Conservation (phyloP, 2,797 vertebrate genomes). For the Bovichtus variegatus region DNA sequence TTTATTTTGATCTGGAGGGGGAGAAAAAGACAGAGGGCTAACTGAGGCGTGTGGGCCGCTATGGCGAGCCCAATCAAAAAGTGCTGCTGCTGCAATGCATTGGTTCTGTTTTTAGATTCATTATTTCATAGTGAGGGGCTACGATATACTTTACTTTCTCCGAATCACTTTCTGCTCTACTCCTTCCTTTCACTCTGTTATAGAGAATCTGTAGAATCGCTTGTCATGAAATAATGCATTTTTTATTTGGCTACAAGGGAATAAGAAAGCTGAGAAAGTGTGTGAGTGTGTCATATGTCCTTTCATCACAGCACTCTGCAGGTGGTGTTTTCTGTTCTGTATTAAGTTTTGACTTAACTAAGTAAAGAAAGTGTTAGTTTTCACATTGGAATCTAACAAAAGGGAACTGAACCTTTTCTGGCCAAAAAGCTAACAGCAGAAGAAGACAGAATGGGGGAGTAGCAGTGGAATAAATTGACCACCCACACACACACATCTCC, state of each 20-base stretch:
- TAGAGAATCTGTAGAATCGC: constrained; percentile 27
- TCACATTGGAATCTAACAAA: background rate
- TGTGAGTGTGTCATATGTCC: constrained; percentile 1
- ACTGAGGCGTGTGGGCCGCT: constrained; percentile 1
- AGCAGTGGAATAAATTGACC: background rate
- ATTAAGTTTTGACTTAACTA: constrained; percentile 4
- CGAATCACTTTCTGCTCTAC: constrained; percentile 30
- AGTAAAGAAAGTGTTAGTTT: background rate
- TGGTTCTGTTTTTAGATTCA: constrained; percentile 49
- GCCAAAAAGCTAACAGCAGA: background rate
- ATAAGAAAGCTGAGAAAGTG: constrained; percentile 16
- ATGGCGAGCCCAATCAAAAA: constrained; percentile 20
- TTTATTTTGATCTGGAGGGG: constrained; percentile 37
- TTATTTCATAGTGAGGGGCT: constrained; percentile 29
- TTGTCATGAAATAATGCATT: constrained; percentile 39
- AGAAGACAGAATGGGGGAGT: background rate
- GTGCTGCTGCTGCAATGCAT: constrained; percentile 18
- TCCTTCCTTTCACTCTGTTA: constrained; percentile 37
- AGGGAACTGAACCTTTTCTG: constrained; percentile 1
- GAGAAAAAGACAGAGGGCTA: constrained; percentile 10
- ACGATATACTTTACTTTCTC: constrained; percentile 2
- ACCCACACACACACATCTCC: constrained; percentile 30
- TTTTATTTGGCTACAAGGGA: constrained; percentile 41
- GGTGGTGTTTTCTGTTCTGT: constrained; percentile 4
- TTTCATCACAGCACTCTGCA: constrained; percentile 12